Base-by-base conservation (phyloP, 2,113 vertebrate species). In the Chroicocephalus ridibundus region DNA sequence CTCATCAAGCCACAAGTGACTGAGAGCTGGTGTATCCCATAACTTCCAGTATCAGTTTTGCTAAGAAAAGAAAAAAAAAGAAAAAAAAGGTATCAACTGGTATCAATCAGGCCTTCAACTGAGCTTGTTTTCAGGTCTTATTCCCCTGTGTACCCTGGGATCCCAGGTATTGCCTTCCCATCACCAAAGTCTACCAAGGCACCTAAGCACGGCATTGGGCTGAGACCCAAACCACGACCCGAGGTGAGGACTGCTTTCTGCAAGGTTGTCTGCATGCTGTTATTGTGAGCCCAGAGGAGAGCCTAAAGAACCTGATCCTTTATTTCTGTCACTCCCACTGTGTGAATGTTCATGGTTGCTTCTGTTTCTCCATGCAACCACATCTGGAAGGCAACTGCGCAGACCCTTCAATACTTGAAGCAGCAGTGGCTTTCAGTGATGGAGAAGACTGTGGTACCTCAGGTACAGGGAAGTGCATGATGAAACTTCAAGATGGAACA, bases 131-230 rank as follows among this genome's bases (percentile, higher is more conserved):
- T 32, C 70, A 85, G 51, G 42, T 36, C 20, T 66, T 66, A 82
- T 78, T 4, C 26, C 15, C 9, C 21, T 2, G 2, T 7, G 17
- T 69, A 31, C 42, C 10, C 26, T 1, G 1, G 34, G 36, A 62
- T 76, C 47, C 34, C 29, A 60, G 9, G 22, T 61, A 65, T 26
- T 31, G 38, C 31, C 26, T 38, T 44, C 13, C 36, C 4, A 2
- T 57, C 57, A 42, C 34, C 44, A 47, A 47, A 62, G 12, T 13
- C 51, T 91, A 38, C 38, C 70, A 32, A 4, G 47, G 52, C 13
- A 61, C n/a, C 64, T 38, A 57, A 34, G 64, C 47, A 34, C 1
- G 3, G 75, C 1, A 4, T 32, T 52, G 32, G 34, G 70, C n/a
- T 64, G 25, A 44, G 52, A 46, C 26, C 22, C 26, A 13, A 32